Base-by-base conservation (phyloP, 2,888 invertebrate genomes). In the Therioaphis trifolii region DNA sequence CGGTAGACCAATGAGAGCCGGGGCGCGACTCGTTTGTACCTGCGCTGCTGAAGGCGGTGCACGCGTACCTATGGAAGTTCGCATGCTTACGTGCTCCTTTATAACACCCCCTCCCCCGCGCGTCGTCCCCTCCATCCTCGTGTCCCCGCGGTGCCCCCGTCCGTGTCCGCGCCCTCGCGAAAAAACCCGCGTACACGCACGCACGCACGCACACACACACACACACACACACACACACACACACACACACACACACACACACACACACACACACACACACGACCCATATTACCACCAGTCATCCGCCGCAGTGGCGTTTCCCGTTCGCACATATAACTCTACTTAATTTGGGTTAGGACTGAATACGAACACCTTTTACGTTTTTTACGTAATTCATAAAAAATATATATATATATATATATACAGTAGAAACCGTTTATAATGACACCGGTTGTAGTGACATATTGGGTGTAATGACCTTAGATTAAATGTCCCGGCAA, bases 1-100 rank as follows among this genome's bases (percentile, higher is more conserved):
- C 29, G 14, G 49, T 63, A 72, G 71, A 71, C 80, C 80, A 82
- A 82, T 82, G 80, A 72, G 72, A 82, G 80, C 61, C 49, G n/a
- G n/a, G n/a, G n/a, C n/a, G n/a, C n/a, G n/a, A 82, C 80, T n/a
- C n/a, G n/a, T n/a, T n/a, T n/a, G 46, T 61, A 24, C 24, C n/a
- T 24, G 29, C 11, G 11, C 68, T 35, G 46, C 7, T 43, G 58
- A 46, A 15, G 61, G 80, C 18, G 49, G 66, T 35, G 21, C 7
- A n/a, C 52, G n/a, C n/a, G n/a, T n/a, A n/a, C n/a, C 35, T 14
- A 18, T 46, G 18, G 12, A 72, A 80, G 80, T 80, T 80, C 24
- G 80, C 80, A 80, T 72, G 80, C 80, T 80, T 69, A 79, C 79
- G 79, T 58, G 69, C 69, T 69, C 40, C 77, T 68, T 77, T 46